phyloP scores from a whole-genome alignment of 1,140 invertebrate genomes.

The Helicoverpa zea region DNA sequence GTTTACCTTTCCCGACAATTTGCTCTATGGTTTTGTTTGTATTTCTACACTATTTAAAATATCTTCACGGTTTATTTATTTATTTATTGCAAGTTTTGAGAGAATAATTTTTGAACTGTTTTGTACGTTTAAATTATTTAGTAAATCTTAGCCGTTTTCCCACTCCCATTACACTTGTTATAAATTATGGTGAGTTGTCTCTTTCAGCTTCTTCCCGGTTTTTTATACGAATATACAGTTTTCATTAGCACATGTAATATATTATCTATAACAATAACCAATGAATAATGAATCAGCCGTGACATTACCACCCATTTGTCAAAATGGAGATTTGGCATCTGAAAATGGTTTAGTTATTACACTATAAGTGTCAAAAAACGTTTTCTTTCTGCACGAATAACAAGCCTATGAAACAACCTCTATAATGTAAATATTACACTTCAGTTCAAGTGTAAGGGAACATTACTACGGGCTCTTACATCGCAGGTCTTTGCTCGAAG shows the following conservation, averaged over 20 bases:
- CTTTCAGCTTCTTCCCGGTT: too few species aligned
- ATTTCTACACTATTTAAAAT: constrained; percentile 1
- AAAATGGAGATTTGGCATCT: too few species aligned
- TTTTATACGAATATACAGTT: too few species aligned
- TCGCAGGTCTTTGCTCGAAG: constrained; percentile 2
- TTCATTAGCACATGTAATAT: too few species aligned
- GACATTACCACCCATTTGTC: too few species aligned
- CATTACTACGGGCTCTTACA: not conserved
- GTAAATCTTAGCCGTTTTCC: too few species aligned
- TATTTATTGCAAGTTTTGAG: not conserved
- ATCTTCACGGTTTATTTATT: constrained; percentile 18
- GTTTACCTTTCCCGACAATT: constrained; percentile 11
- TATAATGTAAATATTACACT: not conserved
- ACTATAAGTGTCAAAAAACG: too few species aligned
- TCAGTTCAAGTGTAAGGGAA: not conserved
- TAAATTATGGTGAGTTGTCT: not conserved
- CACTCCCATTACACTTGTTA: not conserved
- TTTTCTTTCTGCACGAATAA: too few species aligned
- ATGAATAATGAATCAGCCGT: too few species aligned
- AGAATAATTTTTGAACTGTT: not conserved
- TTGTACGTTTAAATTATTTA: not conserved
- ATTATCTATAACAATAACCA: too few species aligned
- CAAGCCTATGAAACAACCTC: not conserved
- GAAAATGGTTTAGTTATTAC: too few species aligned
- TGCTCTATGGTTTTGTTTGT: constrained; percentile 3